Percentiles rank a stretch among this genome's conserved stretches.
phyloP scores from a whole-genome alignment of 2,888 invertebrate genomes.

The Silvanus unidentatus region DNA sequence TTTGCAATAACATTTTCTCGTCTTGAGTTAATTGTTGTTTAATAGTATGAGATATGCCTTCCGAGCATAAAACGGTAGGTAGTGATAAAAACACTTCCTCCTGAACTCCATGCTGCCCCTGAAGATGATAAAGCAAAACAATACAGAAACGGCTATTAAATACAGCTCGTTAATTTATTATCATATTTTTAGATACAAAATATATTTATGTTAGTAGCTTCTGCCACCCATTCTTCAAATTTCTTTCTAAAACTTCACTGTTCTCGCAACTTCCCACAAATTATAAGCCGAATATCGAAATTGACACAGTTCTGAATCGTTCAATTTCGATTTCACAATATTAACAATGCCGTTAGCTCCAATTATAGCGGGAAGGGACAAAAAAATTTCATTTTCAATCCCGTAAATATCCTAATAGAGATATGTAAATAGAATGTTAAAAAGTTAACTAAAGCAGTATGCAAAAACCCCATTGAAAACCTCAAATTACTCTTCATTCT shows the following conservation, averaged over 20 bases:
- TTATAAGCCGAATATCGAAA: conserved; percentile 59
- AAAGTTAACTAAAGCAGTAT: background rate
- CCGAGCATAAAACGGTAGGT: conserved; percentile 68
- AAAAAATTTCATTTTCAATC: conserved; percentile 74
- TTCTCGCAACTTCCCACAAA: background rate
- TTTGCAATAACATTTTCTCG: conserved; percentile 57
- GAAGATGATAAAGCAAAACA: conserved; percentile 21
- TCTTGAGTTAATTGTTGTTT: conserved; percentile 63
- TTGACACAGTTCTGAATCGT: conserved; percentile 54
- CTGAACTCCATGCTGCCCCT: conserved; percentile 77
- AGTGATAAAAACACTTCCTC: conserved; percentile 82
- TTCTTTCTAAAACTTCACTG: background rate
- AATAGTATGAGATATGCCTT: conserved; percentile 67
- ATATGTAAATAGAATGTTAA: background rate
- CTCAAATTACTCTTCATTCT: no score
- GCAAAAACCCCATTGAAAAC: background rate
- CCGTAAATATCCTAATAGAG: conserved; percentile 54
- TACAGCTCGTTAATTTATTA: no score
- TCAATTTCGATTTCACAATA: conserved; percentile 68
- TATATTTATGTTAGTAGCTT: no score
- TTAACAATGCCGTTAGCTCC: conserved; percentile 65
- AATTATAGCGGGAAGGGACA: conserved; percentile 77
- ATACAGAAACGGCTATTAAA: no score
- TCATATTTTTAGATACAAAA: no score
- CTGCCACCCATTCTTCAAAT: no score